Evolutionary conservation across 2,888 invertebrate genomes (phyloP).

Genomic region (Phytoseiulus persimilis): DNA sequence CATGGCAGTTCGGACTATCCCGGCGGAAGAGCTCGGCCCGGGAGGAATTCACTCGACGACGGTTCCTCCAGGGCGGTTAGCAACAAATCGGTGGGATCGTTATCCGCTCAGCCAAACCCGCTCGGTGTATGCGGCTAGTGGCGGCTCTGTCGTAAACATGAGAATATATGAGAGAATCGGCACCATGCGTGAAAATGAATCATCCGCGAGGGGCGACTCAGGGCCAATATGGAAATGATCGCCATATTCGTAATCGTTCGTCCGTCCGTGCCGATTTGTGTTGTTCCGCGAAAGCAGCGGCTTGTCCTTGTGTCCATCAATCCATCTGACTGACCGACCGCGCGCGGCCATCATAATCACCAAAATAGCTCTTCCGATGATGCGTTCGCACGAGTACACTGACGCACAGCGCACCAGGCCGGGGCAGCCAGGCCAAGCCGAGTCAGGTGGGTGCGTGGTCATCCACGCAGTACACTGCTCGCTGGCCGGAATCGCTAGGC

Average conservation of each 20-base stretch:
- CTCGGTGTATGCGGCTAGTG: neutral
- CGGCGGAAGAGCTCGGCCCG: no score
- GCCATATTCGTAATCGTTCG: neutral
- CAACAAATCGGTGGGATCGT: neutral
- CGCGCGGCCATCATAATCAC: neutral
- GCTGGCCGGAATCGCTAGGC: neutral
- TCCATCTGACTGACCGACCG: neutral
- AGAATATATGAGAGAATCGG: neutral
- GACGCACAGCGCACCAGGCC: neutral
- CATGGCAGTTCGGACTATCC: no score
- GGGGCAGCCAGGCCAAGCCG: neutral
- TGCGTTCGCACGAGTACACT: neutral
- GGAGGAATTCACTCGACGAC: no score
- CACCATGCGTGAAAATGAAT: neutral
- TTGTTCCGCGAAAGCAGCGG: neutral
- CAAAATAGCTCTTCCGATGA: neutral
- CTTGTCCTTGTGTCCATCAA: neutral
- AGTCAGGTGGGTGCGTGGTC: neutral
- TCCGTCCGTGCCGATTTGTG: neutral
- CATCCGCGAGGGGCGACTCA: neutral
- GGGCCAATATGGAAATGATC: neutral
- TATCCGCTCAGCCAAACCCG: neutral
- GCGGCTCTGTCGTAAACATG: neutral
- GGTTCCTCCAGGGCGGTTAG: neutral
- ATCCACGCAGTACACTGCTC: neutral